Evolutionary conservation across 2,113 vertebrate species (phyloP), one percentile per base, ranked within the genome.

Genomic region (Apodemus speciosus): DNA sequence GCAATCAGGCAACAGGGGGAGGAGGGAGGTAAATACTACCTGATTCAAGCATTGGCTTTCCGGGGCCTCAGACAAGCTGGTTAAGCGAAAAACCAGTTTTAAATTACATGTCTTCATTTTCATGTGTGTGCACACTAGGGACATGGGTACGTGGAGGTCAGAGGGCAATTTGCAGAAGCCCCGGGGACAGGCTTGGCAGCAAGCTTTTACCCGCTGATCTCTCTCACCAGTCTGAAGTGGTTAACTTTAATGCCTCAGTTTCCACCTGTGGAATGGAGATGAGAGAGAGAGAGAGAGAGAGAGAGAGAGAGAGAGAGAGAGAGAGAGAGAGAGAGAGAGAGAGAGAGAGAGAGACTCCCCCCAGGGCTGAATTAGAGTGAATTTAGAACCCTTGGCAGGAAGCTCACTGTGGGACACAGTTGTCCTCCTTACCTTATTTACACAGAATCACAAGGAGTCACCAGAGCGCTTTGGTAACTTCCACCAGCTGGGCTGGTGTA

Each of bases 321-420:
- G 10, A 14, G 60, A 27, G 60, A 62, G 60, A 27, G 2, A 62
- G 58, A 60, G 58, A 60, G 58, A 62, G 58, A 60, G 56, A 58
- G 56, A 16, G 53, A 56, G 53, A 56, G 53, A 56, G 53, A 56
- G 53, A 56, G 53, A n/a, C n/a, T n/a, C 0, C 35, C 2, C 51
- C 25, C 13, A 27, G 35, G 32, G 49, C 49, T 86, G 46, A 56
- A 56, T 56, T 18, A 18, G 53, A 53, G 32, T n/a, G 43, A 69
- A n/a, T 68, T 68, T 25, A 13, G 14, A 66, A 27, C 53, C 53
- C n/a, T 80, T 25, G 53, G 6, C 3, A 9, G 25, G 84, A 35
- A 11, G 21, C 25, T 60, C 4, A 1, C 53, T 0, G 2, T 0
- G 35, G 1, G 58, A 27, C 8, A 2, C 6, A 0, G 10, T 32